Evolutionary conservation across 2,113 vertebrate genomes (phyloP), one percentile per base, ranked within the genome.

Genomic region (Lepus americanus): DNA sequence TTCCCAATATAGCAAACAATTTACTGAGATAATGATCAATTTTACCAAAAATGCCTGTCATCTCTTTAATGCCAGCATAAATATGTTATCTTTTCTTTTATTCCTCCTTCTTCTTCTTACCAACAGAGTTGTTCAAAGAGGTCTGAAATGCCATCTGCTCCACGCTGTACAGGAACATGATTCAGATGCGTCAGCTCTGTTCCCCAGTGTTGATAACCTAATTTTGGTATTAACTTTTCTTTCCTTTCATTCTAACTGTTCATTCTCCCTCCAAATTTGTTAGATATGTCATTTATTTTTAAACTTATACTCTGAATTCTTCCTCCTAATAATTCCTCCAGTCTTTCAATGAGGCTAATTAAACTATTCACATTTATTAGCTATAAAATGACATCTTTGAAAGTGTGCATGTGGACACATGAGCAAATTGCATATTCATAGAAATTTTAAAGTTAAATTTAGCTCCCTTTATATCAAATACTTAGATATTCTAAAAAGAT

Each of bases 381-480:
- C 63, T 70, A 94, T 63, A 44, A 89, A 78, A 36, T 61, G 72
- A 84, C 31, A 69, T 51, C 36, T 69, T 77, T 84, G 17, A 84
- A 70, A 39, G 14, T 49, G 19, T 66, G 33, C 3, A 49, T 31
- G 1, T 14, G 20, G 39, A 29, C n/a, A 12, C 86, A 19, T 49
- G 4, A 69, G 12, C 83, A 4, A 29, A 49, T 31, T 61, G 13
- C 12, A 59, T 29, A 29, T 78, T 84, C 63, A 70, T 23, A 25
- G 23, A 78, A 78, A 16, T 83, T 63, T 2, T 74, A 66, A 44
- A 13, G 33, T 61, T 53, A 81, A 73, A 39, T 53, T 73, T 66
- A 66, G 6, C 13, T 88, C n/a, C 20, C 14, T 82, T 11, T 39
- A 8, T 53, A 67, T 84, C 7, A n/a, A 39, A 92, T 63, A 73